Base-by-base conservation (phyloP, 2,888 invertebrate genomes). In the Archaeoteleia sp. region DNA sequence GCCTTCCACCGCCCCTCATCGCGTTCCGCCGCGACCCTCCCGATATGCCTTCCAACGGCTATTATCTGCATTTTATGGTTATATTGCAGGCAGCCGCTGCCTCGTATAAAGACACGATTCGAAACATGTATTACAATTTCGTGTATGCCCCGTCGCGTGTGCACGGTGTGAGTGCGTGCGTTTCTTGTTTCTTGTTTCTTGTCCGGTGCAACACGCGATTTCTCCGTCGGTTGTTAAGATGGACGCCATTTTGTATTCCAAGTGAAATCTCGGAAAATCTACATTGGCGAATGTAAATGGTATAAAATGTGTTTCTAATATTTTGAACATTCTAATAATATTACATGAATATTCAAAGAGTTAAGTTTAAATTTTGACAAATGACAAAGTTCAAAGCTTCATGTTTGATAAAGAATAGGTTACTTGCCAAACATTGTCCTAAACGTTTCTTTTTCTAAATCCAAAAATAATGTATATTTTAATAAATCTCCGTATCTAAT, bases 1-100 rank as follows among this genome's bases (percentile, higher is more conserved):
- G 57, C 49, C 49, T 61, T 37, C 37, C 34, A 23, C 13, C 67
- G 43, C 58, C 58, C 46, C 61, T 71, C 63, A 42, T 67, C 45
- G 54, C 70, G 51, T 67, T 70, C 65, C 76, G 70, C n/a, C 68
- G 74, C 75, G 75, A 76, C 76, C 75, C 75, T 77, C 74, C 73
- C 46, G 63, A 65, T 66, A 46, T 76, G 69, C 76, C 76, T 75
- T 77, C 76, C 76, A 76, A 54, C 75, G 76, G 76, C 80, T 79
- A 84, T 84, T 84, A 84, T 82, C 84, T 82, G 77, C 80, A 82
- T 83, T 84, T 84, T 84, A 84, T 84, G 82, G 82, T 81, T 84
- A 82, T 83, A 84, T 83, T 83, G 82, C 83, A 73, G 78, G 75
- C 74, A 77, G 77, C 77, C 77, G 77, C 74, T 73, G 76, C 68